Percentiles rank a stretch among this genome's conserved stretches.
These are phyloP conservation scores for Caenorhabditis japonica DNA, from an alignment of 2,888 invertebrate species.

Conservation along the genomic window DNA sequence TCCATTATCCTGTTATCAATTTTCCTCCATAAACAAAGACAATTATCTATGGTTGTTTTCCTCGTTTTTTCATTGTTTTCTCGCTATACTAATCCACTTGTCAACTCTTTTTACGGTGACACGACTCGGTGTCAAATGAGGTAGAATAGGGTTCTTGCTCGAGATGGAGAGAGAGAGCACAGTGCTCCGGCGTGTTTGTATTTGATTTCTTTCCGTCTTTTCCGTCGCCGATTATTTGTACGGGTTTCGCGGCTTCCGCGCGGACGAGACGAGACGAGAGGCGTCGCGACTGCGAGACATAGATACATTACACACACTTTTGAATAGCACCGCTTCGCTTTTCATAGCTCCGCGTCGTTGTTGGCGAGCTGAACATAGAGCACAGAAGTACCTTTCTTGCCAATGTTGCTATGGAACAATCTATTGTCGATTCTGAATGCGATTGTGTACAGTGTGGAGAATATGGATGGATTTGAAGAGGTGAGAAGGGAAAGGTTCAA, in stretches of 20 bases:
- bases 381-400: constrained; percentile 21
- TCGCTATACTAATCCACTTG: constrained; percentile 38
- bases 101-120: constrained; percentile 41
- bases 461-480: constrained; percentile 25
- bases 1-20: no score
- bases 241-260: constrained; percentile 52
- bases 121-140: constrained; percentile 48
- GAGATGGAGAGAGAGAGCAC: neutral
- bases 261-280: no score
- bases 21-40: no score
- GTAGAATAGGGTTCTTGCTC: neutral
- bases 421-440: constrained; percentile 46
- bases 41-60: constrained; percentile 15
- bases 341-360: constrained; percentile 10
- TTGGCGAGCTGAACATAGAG: constrained; percentile 6
- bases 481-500: no score
- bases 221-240: constrained; percentile 34
- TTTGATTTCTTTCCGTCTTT: constrained; percentile 21
- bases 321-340: constrained; percentile 42
- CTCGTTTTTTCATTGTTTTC: no score
- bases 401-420: constrained; percentile 53
- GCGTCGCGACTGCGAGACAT: constrained; percentile 20
- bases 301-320: constrained; percentile 44
- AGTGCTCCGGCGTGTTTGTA: constrained; percentile 40
- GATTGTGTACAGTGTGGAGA: constrained; percentile 42